Evolutionary conservation across 2,113 vertebrate genomes (phyloP).

Genomic region (Lynx canadensis): DNA sequence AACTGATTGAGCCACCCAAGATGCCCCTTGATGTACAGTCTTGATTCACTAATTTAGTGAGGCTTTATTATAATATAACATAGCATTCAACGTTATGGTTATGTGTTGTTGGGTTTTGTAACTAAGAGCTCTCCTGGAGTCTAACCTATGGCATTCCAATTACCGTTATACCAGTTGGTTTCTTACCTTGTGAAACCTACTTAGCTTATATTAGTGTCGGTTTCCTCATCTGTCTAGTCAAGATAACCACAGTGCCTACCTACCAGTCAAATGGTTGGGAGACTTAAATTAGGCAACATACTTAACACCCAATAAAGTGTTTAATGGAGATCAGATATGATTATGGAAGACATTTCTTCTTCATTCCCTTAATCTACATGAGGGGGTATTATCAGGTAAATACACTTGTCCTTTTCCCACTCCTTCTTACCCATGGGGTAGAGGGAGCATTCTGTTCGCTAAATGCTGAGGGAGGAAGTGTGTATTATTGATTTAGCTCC

Average conservation of each 20-base stretch:
- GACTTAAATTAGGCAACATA: neutral
- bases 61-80: neutral
- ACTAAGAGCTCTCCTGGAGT: neutral
- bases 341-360: neutral
- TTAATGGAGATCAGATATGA: neutral
- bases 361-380: accelerated
- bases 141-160: neutral
- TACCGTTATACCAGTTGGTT: neutral
- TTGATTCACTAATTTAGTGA: neutral
- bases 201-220: accelerated
- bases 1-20: too few species aligned
- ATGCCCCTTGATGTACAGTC: neutral
- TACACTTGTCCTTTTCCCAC: neutral
- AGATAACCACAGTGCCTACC: neutral
- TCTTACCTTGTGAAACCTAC: neutral
- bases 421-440: accelerated
- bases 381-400: neutral
- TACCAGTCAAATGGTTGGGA: neutral
- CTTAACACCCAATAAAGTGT: accelerated
- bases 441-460: neutral
- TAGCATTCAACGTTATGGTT: neutral
- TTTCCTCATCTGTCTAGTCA: neutral
- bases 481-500: neutral
- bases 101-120: neutral
- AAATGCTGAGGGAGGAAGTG: neutral